A percentile compares a stretch with the other conserved stretches of the same genome.
Conservation (phyloP, 2,888 invertebrate genomes). For the Plebejus anna region DNA sequence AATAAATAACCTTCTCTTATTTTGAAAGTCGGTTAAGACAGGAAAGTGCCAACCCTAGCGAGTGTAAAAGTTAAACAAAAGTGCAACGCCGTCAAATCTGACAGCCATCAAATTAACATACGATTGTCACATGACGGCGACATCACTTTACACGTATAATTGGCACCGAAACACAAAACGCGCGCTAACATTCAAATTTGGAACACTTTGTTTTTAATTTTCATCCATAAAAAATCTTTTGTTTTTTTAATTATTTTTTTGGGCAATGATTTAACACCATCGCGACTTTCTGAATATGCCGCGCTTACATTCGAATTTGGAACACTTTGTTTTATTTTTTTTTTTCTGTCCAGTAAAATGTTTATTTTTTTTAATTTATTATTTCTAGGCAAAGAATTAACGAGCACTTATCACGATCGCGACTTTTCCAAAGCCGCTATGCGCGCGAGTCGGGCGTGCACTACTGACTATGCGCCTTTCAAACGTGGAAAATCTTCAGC, state of each 20-base stretch:
- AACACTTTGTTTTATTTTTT: slow-evolving; percentile 10
- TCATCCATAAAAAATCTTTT: background rate
- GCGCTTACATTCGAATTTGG: slow-evolving; percentile 30
- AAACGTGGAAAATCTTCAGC: slow-evolving; percentile 62
- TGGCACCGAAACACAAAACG: slow-evolving; percentile 44
- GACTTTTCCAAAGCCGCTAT: slow-evolving; percentile 49
- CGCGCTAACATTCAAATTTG: slow-evolving; percentile 31
- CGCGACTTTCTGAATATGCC: background rate
- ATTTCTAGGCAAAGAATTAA: background rate
- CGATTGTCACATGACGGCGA: slow-evolving; percentile 56
- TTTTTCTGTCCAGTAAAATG: background rate
- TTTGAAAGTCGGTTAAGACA: background rate
- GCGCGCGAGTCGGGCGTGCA: slow-evolving; percentile 63
- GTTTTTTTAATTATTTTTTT: background rate
- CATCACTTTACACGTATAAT: slow-evolving; percentile 61
- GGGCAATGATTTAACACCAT: background rate
- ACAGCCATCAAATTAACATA: slow-evolving; percentile 68
- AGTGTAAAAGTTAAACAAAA: slow-evolving; percentile 28
- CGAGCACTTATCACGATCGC: slow-evolving; percentile 36
- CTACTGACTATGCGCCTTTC: slow-evolving; percentile 63
- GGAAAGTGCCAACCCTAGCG: slow-evolving; percentile 5
- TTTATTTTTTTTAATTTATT: background rate
- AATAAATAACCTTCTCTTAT: background rate
- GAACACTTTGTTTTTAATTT: slow-evolving; percentile 24
- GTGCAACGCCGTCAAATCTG: slow-evolving; percentile 39